Base-by-base conservation (phyloP, 2,797 vertebrate species). In the Fistularia tabacaria region DNA sequence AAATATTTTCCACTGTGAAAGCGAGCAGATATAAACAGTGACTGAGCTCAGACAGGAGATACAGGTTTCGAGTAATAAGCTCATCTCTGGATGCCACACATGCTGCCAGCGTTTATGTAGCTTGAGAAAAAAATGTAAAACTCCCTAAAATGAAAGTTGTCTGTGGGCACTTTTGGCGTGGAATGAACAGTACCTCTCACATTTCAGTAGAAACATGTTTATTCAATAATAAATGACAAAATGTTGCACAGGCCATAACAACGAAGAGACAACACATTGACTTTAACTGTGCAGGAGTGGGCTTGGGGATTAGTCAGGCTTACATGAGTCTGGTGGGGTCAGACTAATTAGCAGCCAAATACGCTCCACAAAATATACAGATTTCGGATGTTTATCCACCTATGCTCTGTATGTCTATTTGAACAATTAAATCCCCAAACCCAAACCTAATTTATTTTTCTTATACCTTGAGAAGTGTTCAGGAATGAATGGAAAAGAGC, bases 261-360 rank as follows among this genome's bases (percentile, higher is more conserved):
- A 25, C 25, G 25, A 25, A 25, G 25, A 25, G 25, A 25, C 25
- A 25, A 25, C 25, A 25, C 25, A 25, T 25, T 25, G 25, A 25
- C 25, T 25, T 25, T 25, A 25, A 25, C 25, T 25, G 25, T 25
- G 5, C 25, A 25, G 25, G 25, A 25, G 25, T 25, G 25, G 61
- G 54, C 49, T 38, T 58, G n/a, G 46, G 78, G 84, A 83, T 84
- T 83, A 84, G 60, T 54, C 47, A 0, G 72, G 82, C 46, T 85
- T 84, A 84, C 65, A 77, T 65, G 59, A 76, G 78, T 83, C 83
- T 84, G 67, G 67, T 69, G 62, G 66, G 71, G 82, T 83, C 78
- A 82, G 69, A 74, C 79, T 53, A 78, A 81, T 85, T 76, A 80
- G 61, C 66, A 74, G 69, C 77, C 60, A 73, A 66, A 78, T 68